Base-by-base conservation (phyloP, 2,113 vertebrate species). In the Ceyx margarethae region DNA sequence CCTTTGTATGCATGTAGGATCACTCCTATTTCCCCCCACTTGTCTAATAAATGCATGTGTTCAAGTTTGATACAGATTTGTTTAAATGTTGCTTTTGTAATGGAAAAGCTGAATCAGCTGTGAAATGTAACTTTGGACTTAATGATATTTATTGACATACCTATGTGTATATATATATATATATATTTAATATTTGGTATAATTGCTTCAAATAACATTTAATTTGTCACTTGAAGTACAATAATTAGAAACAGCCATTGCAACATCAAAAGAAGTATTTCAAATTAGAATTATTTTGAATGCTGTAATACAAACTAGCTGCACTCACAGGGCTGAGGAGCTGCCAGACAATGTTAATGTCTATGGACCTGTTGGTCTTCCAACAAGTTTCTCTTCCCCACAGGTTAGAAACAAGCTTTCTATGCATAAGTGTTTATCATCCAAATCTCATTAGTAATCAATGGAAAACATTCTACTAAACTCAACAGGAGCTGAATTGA, bases 151-250 rank as follows among this genome's bases (percentile, higher is more conserved):
- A 97, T 97, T 96, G 89, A 88, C 94, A 96, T 97, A 97, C 96
- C 95, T 96, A 88, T 88, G 93, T 94, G 88, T 95, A 96, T 37
- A 11, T 37, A 37, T 37, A 37, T 37, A 37, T 37, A 37, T 37
- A 96, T 96, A 95, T 96, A 96, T 96, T 94, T 69, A 97, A 96
- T 95, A 96, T 97, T 97, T 96, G 77, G 88, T 95, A 83, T 95
- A 97, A 98, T 98, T 97, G 92, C 90, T 28, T 97, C 94, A 97
- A 97, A 97, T 97, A 97, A 95, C 95, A 96, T 97, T 97, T 97
- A 97, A 97, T 97, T 97, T 98, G 96, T 97, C 97, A 95, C 85
- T 95, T 97, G 94, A 97, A 97, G 94, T 94, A 96, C 91, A 97
- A 97, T 96, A 97, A 97, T 97, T 97, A 97, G 96, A 94, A 96